Base-by-base conservation (phyloP, 2,113 vertebrate species). In the Muntiacus reevesi region DNA sequence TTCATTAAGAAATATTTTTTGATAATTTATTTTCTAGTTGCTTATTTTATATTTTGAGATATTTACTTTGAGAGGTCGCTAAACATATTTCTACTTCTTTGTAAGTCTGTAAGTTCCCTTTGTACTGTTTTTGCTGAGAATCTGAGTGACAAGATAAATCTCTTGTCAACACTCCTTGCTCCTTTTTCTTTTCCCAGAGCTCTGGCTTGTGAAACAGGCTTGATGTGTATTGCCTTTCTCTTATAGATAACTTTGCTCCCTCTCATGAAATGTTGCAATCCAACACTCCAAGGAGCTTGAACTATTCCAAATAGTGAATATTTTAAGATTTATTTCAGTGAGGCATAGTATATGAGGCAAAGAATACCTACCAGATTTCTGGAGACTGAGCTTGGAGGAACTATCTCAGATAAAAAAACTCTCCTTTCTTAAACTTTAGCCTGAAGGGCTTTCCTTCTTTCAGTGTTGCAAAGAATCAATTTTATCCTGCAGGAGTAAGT, bases 91-190 rank as follows among this genome's bases (percentile, higher is more conserved):
- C 40, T 82, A 43, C 40, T 97, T 93, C 60, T 76, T 71, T 96
- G 50, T 89, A 57, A 95, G 94, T 91, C 67, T 60, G 33, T 64
- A 71, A 96, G 89, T 92, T 96, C 55, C 27, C 19, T 23, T 62
- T 33, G 28, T 43, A 81, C 43, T 87, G 45, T 52, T 98, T 97
- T 93, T 82, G 54, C 76, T 87, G 43, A 95, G 64, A 94, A 82
- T 21, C 67, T 13, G 67, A 74, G 67, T 74, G 67, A 40, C n/a
- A 95, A 97, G 95, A 96, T 97, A 96, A 92, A 94, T 96, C 92
- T 89, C 91, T 96, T 96, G 92, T 98, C 97, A 97, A 87, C 82
- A 96, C 82, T 82, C 21, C 7, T 96, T 84, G 23, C 3, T 95
- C 55, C 45, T 92, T 96, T 88, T 96, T 82, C 74, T 96, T 92